Conservation (phyloP, 1,140 invertebrate species). For the Bombus fervidus region DNA sequence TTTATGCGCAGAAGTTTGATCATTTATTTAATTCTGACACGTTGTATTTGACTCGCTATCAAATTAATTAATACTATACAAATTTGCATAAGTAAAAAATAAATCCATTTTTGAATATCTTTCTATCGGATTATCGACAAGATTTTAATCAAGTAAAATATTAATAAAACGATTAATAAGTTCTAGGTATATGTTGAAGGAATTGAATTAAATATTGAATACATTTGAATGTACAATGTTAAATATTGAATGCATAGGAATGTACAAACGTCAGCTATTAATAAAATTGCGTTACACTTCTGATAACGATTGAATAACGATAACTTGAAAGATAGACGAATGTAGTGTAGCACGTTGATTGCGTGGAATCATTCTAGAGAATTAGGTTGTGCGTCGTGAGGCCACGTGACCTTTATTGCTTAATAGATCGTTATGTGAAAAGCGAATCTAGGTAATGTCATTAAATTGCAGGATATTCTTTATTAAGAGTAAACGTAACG, state of each 20-base stretch:
- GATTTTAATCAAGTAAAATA: neutral
- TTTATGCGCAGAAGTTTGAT: neutral
- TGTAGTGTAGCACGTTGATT: neutral
- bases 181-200: no score
- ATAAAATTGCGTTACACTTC: neutral
- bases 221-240: neutral
- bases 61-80: neutral
- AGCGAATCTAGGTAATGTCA: constrained; percentile 12
- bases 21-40: neutral
- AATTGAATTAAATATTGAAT: no score
- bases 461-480: neutral
- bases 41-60: no score
- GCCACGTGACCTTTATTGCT: neutral
- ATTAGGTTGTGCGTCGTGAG: neutral
- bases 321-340: neutral
- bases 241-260: neutral
- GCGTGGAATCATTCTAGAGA: constrained; percentile 6
- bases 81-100: neutral
- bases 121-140: neutral
- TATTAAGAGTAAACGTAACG: neutral
- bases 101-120: neutral
- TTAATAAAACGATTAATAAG: neutral
- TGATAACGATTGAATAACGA: neutral
- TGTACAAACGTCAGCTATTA: neutral
- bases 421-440: neutral